Evolutionary conservation across 2,797 vertebrate species (phyloP).

Genomic region (Scomberomorus guttatus): DNA sequence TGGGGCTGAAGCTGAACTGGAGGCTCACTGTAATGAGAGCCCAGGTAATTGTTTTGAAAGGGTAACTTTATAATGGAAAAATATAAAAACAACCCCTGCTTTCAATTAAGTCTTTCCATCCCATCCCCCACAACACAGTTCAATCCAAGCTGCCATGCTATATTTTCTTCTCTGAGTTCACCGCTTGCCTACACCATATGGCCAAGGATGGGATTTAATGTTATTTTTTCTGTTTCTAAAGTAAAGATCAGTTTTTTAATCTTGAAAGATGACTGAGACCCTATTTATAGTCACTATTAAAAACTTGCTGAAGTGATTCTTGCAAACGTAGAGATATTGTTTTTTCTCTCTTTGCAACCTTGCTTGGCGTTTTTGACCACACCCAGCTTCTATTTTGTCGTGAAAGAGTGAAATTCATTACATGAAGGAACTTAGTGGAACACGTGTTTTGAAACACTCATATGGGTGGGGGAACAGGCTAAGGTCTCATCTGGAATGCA

Average conservation of each 20-base stretch:
- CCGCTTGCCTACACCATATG: constrained; percentile 51
- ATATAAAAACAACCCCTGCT: constrained; percentile 85
- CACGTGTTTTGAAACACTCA: constrained; percentile 74
- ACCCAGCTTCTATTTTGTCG: constrained; percentile 59
- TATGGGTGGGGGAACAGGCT: constrained; percentile 66
- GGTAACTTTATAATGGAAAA: constrained; percentile 83
- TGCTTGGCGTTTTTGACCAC: constrained; percentile 65
- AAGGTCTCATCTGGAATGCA: constrained; percentile 84
- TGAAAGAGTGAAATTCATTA: constrained; percentile 62
- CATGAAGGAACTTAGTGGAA: constrained; percentile 53
- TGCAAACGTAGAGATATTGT: constrained; percentile 16
- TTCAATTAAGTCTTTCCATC: constrained; percentile 81
- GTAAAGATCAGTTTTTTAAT: constrained; percentile 17
- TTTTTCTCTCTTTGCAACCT: constrained; percentile 12
- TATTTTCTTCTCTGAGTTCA: constrained; percentile 65
- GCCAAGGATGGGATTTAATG: constrained; percentile 48
- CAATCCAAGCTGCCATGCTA: constrained; percentile 62
- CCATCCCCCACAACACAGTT: constrained; percentile 69
- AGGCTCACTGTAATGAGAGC: constrained; percentile 71
- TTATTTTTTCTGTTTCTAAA: constrained; percentile 54
- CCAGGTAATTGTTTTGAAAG: constrained; percentile 82
- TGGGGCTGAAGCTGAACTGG: constrained; percentile 47
- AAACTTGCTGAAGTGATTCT: not conserved
- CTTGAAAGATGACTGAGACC: not conserved
- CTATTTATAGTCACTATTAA: constrained; percentile 3